These are phyloP conservation scores for Tenualosa ilisha DNA, from an alignment of 2,797 vertebrate species.

Conservation along the genomic window DNA sequence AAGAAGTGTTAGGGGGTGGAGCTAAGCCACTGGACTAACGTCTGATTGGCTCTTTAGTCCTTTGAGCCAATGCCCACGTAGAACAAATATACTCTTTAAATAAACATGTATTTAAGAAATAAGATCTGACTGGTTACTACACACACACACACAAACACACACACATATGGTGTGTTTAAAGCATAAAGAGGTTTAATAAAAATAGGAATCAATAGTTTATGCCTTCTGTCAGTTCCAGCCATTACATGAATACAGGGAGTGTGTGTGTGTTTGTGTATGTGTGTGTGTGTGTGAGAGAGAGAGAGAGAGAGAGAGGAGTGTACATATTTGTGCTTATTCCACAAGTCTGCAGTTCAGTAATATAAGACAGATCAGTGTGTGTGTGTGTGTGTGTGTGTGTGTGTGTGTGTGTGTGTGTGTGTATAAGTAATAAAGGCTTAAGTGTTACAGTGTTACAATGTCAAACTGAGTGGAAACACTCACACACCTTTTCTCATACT, in stretches of 20 bases:
- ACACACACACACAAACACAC: background rate
- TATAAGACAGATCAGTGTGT: background rate
- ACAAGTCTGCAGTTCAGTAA: background rate
- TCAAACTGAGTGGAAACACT: background rate
- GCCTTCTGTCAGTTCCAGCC: background rate
- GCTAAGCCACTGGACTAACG: too few species aligned
- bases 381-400: background rate
- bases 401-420: background rate
- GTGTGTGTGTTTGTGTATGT: too few species aligned
- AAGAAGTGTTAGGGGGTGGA: too few species aligned
- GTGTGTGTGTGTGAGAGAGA: too few species aligned
- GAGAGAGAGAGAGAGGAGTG: background rate
- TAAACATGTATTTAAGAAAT: slow-evolving; percentile 74
- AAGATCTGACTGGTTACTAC: too few species aligned
- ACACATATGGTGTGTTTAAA: background rate
- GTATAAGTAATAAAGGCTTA: background rate
- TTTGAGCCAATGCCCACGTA: too few species aligned
- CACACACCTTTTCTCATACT: background rate
- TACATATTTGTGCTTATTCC: background rate
- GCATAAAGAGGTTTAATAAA: background rate
- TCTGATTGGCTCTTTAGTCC: too few species aligned
- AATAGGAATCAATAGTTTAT: background rate
- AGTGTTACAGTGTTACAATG: background rate
- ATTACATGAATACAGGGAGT: background rate
- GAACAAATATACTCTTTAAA: slow-evolving; percentile 74